Evolutionary conservation across 23 tunicate genomes (phyloP), one percentile per base, ranked within the genome.

Genomic region (Ciona savignyi): DNA sequence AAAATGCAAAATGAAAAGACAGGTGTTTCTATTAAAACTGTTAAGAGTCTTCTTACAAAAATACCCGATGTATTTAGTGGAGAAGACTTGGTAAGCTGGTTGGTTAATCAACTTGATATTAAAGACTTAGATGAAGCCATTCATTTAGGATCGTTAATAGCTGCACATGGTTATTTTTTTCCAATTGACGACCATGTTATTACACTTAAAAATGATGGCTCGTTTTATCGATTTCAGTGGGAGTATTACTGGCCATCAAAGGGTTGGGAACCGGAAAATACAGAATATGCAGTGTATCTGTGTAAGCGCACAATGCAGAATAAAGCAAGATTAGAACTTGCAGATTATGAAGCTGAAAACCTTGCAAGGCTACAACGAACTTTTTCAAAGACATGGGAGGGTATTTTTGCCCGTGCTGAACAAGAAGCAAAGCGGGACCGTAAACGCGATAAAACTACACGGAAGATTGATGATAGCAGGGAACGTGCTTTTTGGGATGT

Each of bases 401-500:
- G 56, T 30, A 83, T 94, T 29, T 87, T 84, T 79, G 73, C 80
- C 0, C 34, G 85, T 3, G 99, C 99, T 29, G 99, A 94, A 56
- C 70, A 60, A 4, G 86, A 86, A 30, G 90, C 95, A 35, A 87
- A 83, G 33, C 64, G 33, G 23, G 99, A 94, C 32, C 48, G 93
- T 74, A 83, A 83, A 51, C 70, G 93, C 49, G 95, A 87, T 34
- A 94, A 94, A 87, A 63, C 67, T 63, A 70, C 73, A 22, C 89
- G 99, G 3, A 94, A 94, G 74, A 81, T 94, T 35, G 25, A 26
- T 65, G 99, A 94, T 76, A 86, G 99, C 66, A 94, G 82, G 62
- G 99, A 94, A 65, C 75, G 99, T 20, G 99, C 99, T 15, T 94
- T 94, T 35, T 94, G 99, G 99, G 93, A 94, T 79, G 95, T 94